These are phyloP conservation scores for Erebia palarica DNA, from an alignment of 2,888 invertebrate genomes.

Conservation along the genomic window DNA sequence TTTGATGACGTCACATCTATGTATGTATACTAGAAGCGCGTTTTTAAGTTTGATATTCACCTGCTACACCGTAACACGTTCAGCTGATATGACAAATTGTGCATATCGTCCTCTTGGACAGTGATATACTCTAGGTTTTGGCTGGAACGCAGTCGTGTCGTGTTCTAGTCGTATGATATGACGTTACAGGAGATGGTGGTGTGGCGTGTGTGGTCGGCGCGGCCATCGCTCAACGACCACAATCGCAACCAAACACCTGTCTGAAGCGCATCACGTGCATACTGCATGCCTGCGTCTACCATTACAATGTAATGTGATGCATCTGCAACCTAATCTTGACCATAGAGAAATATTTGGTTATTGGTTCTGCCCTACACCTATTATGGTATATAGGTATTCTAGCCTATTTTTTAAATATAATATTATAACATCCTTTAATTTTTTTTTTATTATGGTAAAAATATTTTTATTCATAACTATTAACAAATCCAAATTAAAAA, in stretches of 20 bases:
- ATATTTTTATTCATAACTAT: too few relatives aligned
- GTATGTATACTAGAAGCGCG: too few relatives aligned
- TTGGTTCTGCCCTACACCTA: not conserved
- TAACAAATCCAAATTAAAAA: too few relatives aligned
- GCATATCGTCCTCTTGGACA: too few relatives aligned
- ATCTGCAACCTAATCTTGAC: not conserved
- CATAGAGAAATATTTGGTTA: not conserved
- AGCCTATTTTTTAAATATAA: not conserved
- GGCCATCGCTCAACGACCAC: constrained; percentile 57
- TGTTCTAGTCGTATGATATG: constrained; percentile 25
- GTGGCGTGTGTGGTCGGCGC: constrained; percentile 45
- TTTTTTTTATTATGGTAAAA: too few relatives aligned
- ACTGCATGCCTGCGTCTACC: constrained; percentile 35
- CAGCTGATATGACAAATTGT: too few relatives aligned
- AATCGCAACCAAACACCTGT: constrained; percentile 58
- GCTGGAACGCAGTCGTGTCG: constrained; percentile 20
- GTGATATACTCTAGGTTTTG: not conserved
- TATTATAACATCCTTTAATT: not conserved
- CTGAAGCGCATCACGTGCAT: constrained; percentile 43
- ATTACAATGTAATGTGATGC: constrained; percentile 23
- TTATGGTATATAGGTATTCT: not conserved
- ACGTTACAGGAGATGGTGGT: constrained; percentile 35
- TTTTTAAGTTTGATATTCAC: too few relatives aligned
- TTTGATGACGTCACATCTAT: too few relatives aligned
- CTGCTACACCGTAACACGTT: too few relatives aligned